Percentiles rank a stretch among this genome's conserved stretches.
phyloP scores from a whole-genome alignment of 2,888 invertebrate genomes.

The Chouioia cunea region DNA sequence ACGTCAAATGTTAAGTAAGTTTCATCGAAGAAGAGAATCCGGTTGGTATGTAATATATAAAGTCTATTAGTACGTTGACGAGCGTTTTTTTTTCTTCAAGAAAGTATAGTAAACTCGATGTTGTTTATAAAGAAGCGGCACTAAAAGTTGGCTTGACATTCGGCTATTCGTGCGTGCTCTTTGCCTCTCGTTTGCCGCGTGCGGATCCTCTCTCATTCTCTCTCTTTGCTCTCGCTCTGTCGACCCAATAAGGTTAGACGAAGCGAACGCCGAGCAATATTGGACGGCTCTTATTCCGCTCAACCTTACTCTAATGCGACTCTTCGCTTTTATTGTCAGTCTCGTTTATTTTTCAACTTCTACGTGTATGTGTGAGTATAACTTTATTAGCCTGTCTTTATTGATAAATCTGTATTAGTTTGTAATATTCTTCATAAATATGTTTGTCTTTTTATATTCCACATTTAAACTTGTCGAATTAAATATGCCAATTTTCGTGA shows the following conservation, averaged over 20 bases:
- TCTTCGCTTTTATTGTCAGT: constrained; percentile 20
- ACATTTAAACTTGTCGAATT: too few species aligned
- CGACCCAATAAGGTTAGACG: constrained; percentile 63
- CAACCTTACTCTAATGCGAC: constrained; percentile 47
- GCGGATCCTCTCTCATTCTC: constrained; percentile 20
- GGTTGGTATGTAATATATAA: too few species aligned
- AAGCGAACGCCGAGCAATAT: constrained; percentile 60
- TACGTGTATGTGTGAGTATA: too few species aligned
- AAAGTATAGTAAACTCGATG: constrained; percentile 27
- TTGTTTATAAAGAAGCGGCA: constrained; percentile 39
- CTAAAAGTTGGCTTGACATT: constrained; percentile 1
- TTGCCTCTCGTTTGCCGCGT: constrained; percentile 56
- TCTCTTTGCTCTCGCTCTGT: constrained; percentile 57
- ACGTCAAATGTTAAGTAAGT: too few species aligned
- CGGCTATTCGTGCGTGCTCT: constrained; percentile 38
- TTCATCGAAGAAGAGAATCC: too few species aligned
- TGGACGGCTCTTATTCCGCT: constrained; percentile 55
- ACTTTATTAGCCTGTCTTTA: too few species aligned
- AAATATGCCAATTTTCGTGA: too few species aligned
- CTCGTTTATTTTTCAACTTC: constrained; percentile 3
- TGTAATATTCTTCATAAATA: too few species aligned
- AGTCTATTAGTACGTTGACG: too few species aligned
- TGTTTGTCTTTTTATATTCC: too few species aligned
- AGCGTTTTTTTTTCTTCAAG: too few species aligned
- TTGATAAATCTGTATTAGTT: too few species aligned